Base-by-base conservation (phyloP, 2,797 vertebrate species). In the Tangara arthus region DNA sequence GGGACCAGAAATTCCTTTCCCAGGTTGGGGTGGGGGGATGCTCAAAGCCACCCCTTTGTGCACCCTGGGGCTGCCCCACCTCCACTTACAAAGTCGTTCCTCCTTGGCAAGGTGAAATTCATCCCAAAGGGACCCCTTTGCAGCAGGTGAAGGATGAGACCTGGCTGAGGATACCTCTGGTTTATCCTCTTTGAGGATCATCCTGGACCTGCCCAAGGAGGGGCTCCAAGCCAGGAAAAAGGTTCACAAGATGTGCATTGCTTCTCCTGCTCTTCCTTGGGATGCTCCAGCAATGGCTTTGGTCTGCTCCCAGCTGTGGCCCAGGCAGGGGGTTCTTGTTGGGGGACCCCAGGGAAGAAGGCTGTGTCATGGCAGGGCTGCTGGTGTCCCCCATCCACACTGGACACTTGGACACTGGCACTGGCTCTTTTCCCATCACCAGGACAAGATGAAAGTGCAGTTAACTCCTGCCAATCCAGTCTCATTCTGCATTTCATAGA, bases 31-130 rank as follows among this genome's bases (percentile, higher is more conserved):
- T 2, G 4, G 27, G 56, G 60, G 61, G 27, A 63, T 8, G 42
- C 5, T 3, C 1, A 8, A 73, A 88, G 39, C 46, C 4, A 5
- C 20, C 14, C 19, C 30, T 3, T 1, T 0, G 0, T 34, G 23
- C 46, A 41, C 65, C 41, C 47, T 3, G 35, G 64, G 61, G 60
- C 73, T 2, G 2, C 42, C 69, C 61, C 69, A 46, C 46, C 59
- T 76, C 65, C 0, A 1, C 20, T 6, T 9, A 32, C 59, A 30
- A 63, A 42, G 20, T 56, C 8, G 35, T 77, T 69, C 66, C 59
- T 63, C 55, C 53, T 42, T 35, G 60, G 47, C 73, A 81, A 26
- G 30, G 42, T 5, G 14, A 27, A 28, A 70, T 28, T 35, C 61
- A 35, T 61, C 57, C 53, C 3, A 0, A 14, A 39, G 22, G 56